These are phyloP conservation scores for Rostratula benghalensis DNA, from an alignment of 2,113 vertebrate species.

Conservation along the genomic window DNA sequence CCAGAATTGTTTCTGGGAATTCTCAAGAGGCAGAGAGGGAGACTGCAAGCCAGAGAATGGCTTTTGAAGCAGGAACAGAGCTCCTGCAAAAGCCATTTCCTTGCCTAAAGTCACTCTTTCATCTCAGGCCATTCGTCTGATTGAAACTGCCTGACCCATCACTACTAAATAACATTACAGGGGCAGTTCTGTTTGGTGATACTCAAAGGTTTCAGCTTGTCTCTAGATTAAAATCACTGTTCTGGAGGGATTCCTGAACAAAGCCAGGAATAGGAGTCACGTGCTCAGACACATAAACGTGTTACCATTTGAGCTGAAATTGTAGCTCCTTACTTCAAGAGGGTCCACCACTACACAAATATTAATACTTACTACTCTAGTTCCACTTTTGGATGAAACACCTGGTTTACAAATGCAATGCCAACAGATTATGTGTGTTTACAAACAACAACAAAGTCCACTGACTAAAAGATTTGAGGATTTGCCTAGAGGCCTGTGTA, in stretches of 20 bases:
- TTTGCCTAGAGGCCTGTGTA: constrained; percentile 16
- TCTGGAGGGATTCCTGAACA: neutral
- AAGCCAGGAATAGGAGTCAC: neutral
- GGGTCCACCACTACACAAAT: neutral
- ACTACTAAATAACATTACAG: neutral
- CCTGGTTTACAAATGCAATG: neutral
- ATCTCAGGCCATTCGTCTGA: constrained; percentile 29
- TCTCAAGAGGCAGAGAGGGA: neutral
- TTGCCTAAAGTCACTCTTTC: constrained; percentile 32
- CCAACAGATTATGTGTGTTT: neutral
- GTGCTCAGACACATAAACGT: neutral
- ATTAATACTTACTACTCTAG: neutral
- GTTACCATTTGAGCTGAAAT: neutral
- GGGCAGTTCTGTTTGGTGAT: neutral
- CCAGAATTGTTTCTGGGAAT: constrained; percentile 38
- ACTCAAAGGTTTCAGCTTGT: neutral
- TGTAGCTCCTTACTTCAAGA: neutral
- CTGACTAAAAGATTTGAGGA: constrained; percentile 22
- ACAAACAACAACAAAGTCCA: constrained; percentile 4
- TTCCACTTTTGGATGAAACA: neutral
- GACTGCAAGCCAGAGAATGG: neutral
- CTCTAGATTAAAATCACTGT: constrained; percentile 20
- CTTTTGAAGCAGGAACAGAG: constrained; percentile 34
- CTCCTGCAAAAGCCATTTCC: constrained; percentile 39
- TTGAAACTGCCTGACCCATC: neutral